Percentiles rank a stretch among this genome's conserved stretches.
Evolutionary conservation across 2,888 invertebrate species (phyloP).

Genomic region (Phania funesta): DNA sequence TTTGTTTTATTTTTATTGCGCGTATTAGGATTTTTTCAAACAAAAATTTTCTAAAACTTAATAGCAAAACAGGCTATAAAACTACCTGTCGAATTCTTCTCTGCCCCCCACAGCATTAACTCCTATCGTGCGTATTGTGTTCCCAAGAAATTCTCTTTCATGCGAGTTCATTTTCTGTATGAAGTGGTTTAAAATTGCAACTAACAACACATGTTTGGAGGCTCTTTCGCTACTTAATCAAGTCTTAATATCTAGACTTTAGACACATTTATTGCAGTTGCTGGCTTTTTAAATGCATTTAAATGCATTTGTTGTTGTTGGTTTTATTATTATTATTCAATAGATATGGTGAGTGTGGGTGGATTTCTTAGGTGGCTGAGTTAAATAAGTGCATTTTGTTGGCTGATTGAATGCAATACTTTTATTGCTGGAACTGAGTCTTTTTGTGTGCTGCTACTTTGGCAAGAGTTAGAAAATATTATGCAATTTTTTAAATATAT

Average conservation of each 20-base stretch:
- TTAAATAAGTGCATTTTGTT: constrained; percentile 36
- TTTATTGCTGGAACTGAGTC: neutral
- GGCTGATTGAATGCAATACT: constrained; percentile 38
- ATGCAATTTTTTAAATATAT: constrained; percentile 44
- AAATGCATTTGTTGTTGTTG: constrained; percentile 7
- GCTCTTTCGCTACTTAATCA: constrained; percentile 13
- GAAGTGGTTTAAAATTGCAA: constrained; percentile 4
- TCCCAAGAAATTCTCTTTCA: constrained; percentile 19
- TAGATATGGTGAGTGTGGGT: constrained; percentile 61
- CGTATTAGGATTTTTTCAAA: too few species aligned
- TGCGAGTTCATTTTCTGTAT: neutral
- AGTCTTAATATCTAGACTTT: constrained; percentile 26
- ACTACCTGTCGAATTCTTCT: too few species aligned
- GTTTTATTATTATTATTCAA: constrained; percentile 55
- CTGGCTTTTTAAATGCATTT: neutral
- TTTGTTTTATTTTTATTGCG: too few species aligned
- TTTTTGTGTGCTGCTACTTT: constrained; percentile 21
- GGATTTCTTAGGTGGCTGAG: constrained; percentile 55
- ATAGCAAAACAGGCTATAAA: too few species aligned
- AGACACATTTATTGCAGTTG: constrained; percentile 31
- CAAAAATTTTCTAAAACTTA: too few species aligned
- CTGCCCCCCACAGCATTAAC: neutral
- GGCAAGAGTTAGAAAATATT: constrained; percentile 48
- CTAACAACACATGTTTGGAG: constrained; percentile 2
- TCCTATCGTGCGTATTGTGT: constrained; percentile 1